Base-by-base conservation (phyloP, 2,113 vertebrate genomes). In the Rallus limicola region DNA sequence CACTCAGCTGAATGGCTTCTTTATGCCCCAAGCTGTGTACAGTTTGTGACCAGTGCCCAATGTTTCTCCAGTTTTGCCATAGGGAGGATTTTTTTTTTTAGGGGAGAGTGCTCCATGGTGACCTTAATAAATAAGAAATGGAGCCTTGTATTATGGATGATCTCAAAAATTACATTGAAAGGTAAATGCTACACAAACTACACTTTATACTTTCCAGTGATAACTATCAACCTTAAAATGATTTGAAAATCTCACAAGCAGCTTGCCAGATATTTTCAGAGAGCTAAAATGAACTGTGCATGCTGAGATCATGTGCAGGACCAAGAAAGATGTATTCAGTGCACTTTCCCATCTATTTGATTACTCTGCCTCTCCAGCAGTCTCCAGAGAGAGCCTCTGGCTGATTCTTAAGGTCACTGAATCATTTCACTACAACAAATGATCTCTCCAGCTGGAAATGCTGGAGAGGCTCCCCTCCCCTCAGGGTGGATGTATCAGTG, bases 341-440 rank as follows among this genome's bases (percentile, higher is more conserved):
- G 72, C 60, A 48, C 38, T 78, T 92, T 92, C 90, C 34, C 82
- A 78, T 86, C 79, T 86, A 81, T 86, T 83, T 64, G 68, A 74
- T 77, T 55, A 74, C 48, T 80, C 68, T 75, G 79, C 38, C 38
- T 67, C 56, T 86, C 42, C 56, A 68, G 64, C 33, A 63, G 76
- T 56, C 90, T 95, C 93, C 23, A 55, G 91, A 92, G 88, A 83
- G 65, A 85, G 65, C 58, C 44, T 75, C 81, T 94, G 95, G 77
- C 92, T 91, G 53, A 88, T 92, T 86, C 72, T 89, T 95, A 92
- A 93, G 82, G 92, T 95, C 82, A 82, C 28, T 63, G 87, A 91
- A 44, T 96, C 86, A 94, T 82, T 94, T 84, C 90, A 62, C 28
- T 82, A 8, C 77, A 84, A 46, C 6, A 72, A 88, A 82, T 50